phyloP scores from a whole-genome alignment of 2,113 vertebrate species.

The Hyperoodon ampullatus region DNA sequence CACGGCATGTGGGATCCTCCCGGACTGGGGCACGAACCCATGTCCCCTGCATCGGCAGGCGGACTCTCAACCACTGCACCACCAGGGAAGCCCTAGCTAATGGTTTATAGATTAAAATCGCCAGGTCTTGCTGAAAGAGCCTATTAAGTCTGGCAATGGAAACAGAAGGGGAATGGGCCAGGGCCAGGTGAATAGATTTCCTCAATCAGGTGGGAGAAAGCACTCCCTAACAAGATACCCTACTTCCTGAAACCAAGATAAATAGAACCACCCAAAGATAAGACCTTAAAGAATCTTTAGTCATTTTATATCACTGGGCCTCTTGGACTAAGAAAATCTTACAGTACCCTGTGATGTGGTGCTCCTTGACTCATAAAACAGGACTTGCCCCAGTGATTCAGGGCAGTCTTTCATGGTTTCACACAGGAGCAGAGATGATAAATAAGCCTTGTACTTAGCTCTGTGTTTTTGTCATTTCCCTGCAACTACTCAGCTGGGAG shows the following conservation, averaged over 20 bases:
- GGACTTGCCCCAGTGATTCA: background rate
- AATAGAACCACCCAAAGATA: background rate
- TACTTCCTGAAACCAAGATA: background rate
- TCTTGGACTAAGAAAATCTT: background rate
- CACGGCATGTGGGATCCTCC: no score
- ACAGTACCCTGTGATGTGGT: background rate
- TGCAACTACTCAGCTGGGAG: background rate
- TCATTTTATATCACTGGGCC: background rate
- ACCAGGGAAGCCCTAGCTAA: background rate
- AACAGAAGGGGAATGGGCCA: constrained; percentile 50
- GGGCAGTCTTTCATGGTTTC: background rate
- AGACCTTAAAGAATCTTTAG: background rate
- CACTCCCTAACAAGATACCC: background rate
- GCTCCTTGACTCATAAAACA: background rate
- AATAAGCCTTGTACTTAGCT: background rate
- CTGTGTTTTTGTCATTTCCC: background rate
- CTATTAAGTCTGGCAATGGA: constrained; percentile 29
- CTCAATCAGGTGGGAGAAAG: background rate
- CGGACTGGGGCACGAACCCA: fast-evolving
- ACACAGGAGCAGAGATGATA: background rate
- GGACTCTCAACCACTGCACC: no score
- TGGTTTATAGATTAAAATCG: constrained; percentile 6
- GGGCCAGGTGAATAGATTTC: constrained; percentile 25
- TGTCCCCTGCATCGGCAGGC: fast-evolving
- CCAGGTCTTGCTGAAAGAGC: constrained; percentile 4